Evolutionary conservation across 2,113 vertebrate species (phyloP), one percentile per base, ranked within the genome.

Genomic region (Condylura cristata): DNA sequence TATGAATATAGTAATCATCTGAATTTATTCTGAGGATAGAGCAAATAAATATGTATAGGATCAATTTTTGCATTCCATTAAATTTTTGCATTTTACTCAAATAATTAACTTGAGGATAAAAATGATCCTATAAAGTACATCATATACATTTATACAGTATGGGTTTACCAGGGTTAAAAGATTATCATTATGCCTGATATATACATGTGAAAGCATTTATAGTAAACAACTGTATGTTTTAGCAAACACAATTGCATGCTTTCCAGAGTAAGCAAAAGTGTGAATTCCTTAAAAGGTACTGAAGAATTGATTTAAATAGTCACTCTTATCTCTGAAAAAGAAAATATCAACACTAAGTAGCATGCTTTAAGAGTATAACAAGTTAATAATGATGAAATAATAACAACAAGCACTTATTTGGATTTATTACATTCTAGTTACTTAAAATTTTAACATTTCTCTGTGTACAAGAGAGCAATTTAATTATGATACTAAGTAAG

Each of bases 1-100:
- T 90, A 66, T 85, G 37, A n/a, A 74, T 1, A 0, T 51, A 65
- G 61, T 93, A 87, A 91, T 94, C 82, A 90, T 66, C 61, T 10
- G 28, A 90, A 89, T 68, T 85, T 90, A 86, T 63, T n/a, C 71
- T 85, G 89, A 95, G 76, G 91, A 61, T 17, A 82, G 10, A 93
- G 72, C 60, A 95, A 89, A 96, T 95, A 95, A 88, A 94, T 93
- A 97, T 86, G 58, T 89, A 87, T 91, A 95, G 71, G 79, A 95
- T 96, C 51, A 76, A 51, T 32, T 96, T 97, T 96, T 85, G 93
- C 58, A 91, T 95, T 95, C 68, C 93, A 90, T 93, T 93, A 92
- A 88, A 91, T 95, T 94, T 96, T 96, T 95, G 56, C 71, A 96
- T 94, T 81, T 85, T 93, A 66, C 34, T 90, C 94, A 80, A 91